A percentile compares a stretch with the other conserved stretches of the same genome.
These are phyloP conservation scores for Neodontobutis hainanensis DNA, from an alignment of 2,113 vertebrate species.

Conservation along the genomic window DNA sequence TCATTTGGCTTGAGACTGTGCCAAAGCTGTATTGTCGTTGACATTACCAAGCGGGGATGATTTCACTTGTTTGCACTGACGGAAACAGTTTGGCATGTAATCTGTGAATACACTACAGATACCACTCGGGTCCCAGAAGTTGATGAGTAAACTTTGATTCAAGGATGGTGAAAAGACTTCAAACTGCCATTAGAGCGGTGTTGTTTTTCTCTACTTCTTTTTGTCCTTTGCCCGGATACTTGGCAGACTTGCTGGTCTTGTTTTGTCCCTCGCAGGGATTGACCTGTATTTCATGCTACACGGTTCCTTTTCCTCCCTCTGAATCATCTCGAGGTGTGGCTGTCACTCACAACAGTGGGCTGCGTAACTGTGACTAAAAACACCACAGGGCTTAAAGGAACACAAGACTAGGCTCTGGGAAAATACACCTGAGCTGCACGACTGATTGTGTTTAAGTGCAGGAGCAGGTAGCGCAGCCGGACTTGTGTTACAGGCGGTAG, in stretches of 20 bases:
- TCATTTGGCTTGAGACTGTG: background rate
- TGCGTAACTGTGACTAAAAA: slow-evolving; percentile 19
- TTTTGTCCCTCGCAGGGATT: slow-evolving; percentile 58
- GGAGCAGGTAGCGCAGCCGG: background rate
- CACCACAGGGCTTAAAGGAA: slow-evolving; percentile 14
- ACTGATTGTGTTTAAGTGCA: background rate
- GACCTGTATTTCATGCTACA: slow-evolving; percentile 58
- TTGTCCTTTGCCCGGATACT: slow-evolving; percentile 38
- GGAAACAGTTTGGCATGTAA: slow-evolving; percentile 23
- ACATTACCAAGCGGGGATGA: background rate
- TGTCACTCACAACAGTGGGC: slow-evolving; percentile 24
- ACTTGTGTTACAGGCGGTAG: background rate
- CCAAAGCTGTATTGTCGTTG: background rate
- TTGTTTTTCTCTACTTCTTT: slow-evolving; percentile 1
- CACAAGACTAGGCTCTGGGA: slow-evolving; percentile 2
- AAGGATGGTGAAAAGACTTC: slow-evolving; percentile 15
- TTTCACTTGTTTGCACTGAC: slow-evolving; percentile 18
- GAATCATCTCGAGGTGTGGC: slow-evolving; percentile 64
- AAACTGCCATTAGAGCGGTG: slow-evolving; percentile 8
- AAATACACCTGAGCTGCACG: background rate
- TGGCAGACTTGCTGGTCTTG: slow-evolving; percentile 73
- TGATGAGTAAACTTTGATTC: slow-evolving; percentile 55
- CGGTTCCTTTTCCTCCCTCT: slow-evolving; percentile 24
- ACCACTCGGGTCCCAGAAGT: slow-evolving; percentile 11
- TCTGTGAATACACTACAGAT: background rate